Percentiles rank a stretch among this genome's conserved stretches.
Evolutionary conservation across 2,888 invertebrate genomes (phyloP).

Genomic region (Thera obeliscata): DNA sequence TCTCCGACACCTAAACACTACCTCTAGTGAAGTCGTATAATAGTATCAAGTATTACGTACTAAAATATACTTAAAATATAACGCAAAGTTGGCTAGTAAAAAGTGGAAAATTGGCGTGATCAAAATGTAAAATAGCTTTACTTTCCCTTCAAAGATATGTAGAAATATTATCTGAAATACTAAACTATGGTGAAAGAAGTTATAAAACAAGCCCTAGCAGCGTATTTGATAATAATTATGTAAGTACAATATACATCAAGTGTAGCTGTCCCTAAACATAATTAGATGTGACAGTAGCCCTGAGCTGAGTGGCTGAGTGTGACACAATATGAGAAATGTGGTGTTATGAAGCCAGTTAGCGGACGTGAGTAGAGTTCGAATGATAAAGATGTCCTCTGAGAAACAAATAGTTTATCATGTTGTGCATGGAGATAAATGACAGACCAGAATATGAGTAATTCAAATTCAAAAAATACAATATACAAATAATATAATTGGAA

Average conservation of each 20-base stretch:
- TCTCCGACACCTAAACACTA: slow-evolving; percentile 54
- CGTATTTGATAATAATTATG: slow-evolving; percentile 52
- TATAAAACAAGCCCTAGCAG: slow-evolving; percentile 72
- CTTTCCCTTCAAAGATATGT: slow-evolving; percentile 57
- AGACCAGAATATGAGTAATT: slow-evolving; percentile 68
- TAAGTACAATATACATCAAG: slow-evolving; percentile 55
- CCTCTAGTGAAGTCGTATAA: slow-evolving; percentile 56
- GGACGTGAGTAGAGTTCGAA: slow-evolving; percentile 57
- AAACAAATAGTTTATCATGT: slow-evolving; percentile 68
- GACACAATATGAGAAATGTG: slow-evolving; percentile 46
- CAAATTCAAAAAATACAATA: slow-evolving; percentile 65
- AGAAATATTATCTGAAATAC: slow-evolving; percentile 65
- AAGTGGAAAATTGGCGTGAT: slow-evolving; percentile 73
- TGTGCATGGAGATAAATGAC: slow-evolving; percentile 74
- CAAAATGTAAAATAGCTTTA: slow-evolving; percentile 64
- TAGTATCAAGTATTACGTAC: slow-evolving; percentile 53
- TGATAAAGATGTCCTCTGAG: slow-evolving; percentile 63
- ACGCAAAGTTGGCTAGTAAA: slow-evolving; percentile 68
- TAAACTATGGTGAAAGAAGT: slow-evolving; percentile 72
- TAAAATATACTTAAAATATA: slow-evolving; percentile 62
- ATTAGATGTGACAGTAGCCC: slow-evolving; percentile 42
- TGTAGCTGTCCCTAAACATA: slow-evolving; percentile 52
- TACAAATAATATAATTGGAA: slow-evolving; percentile 55
- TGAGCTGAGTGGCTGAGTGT: slow-evolving; percentile 41
- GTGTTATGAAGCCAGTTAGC: slow-evolving; percentile 63